Base-by-base conservation (phyloP, 2,113 vertebrate genomes). In the Galbula dea region DNA sequence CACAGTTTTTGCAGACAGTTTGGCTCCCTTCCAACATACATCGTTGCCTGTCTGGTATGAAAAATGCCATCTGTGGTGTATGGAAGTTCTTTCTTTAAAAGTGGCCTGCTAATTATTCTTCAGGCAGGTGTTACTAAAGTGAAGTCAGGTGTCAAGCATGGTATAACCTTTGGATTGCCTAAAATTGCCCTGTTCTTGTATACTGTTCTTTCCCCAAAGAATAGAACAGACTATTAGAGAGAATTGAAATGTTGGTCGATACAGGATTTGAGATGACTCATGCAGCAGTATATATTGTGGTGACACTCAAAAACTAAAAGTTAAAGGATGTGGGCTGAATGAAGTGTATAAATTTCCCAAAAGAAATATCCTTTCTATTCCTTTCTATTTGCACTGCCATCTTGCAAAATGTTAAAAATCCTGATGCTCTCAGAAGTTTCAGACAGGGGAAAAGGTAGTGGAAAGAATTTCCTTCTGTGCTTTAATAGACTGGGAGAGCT, bases 1-100 rank as follows among this genome's bases (percentile, higher is more conserved):
- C 97, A 97, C 96, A 97, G 96, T 97, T 97, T 98, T 98, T 97
- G 96, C 96, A 98, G 98, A 98, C 97, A 96, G 71, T 90, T 97
- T 98, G 98, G 98, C 97, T 91, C 15, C n/a, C 67, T 97, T 98
- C 97, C 98, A 98, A 93, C 73, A 96, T 96, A 96, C 91, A 97
- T 96, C 67, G 52, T 95, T 97, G 94, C 96, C 96, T 97, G 97
- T 97, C 97, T 98, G 97, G 96, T 97, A 97, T 97, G 97, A 97
- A 96, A 97, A 97, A 98, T 95, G 92, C 96, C 97, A 98, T 97
- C 97, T 98, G 97, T 95, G 91, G 84, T 91, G 81, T 75, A 96
- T 97, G 96, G 96, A 97, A 98, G 96, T 94, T 91, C 89, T 96
- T 97, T 97, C 89, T 90, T 94, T 91, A 95, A 94, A 96, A 96